Conservation (phyloP, 2,888 invertebrate genomes). For the Empis stercorea region DNA sequence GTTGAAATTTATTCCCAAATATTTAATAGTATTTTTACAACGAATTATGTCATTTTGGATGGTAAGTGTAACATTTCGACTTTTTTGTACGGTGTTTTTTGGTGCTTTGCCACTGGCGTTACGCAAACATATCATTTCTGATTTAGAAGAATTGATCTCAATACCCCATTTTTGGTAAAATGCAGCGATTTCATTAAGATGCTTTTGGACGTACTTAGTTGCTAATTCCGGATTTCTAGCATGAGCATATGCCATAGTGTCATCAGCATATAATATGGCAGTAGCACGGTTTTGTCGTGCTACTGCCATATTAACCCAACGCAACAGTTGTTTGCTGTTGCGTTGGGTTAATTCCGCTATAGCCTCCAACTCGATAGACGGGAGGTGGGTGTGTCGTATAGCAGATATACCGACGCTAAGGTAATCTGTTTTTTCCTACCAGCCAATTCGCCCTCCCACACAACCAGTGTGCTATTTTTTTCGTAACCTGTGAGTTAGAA, state of each 20-base stretch:
- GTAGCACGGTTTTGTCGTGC: not conserved
- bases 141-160: constrained; percentile 5
- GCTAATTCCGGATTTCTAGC: not conserved
- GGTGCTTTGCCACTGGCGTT: constrained; percentile 2
- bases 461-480: too few relatives aligned
- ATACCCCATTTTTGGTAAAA: constrained; percentile 5
- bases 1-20: too few relatives aligned
- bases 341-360: too few relatives aligned
- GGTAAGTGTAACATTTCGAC: not conserved
- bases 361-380: too few relatives aligned
- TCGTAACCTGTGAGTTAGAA: too few relatives aligned
- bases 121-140: constrained; percentile 1
- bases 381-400: too few relatives aligned
- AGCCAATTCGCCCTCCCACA: too few relatives aligned
- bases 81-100: not conserved
- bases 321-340: too few relatives aligned
- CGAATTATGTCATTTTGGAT: constrained; percentile 2
- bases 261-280: constrained; percentile 10
- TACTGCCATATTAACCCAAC: too few relatives aligned
- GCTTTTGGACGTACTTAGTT: not conserved
- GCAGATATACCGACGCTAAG: too few relatives aligned
- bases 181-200: not conserved
- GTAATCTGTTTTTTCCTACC: too few relatives aligned
- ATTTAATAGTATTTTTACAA: constrained; percentile 9
- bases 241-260: constrained; percentile 6